Base-by-base conservation (phyloP, 2,113 vertebrate genomes). In the Arizona elegans region DNA sequence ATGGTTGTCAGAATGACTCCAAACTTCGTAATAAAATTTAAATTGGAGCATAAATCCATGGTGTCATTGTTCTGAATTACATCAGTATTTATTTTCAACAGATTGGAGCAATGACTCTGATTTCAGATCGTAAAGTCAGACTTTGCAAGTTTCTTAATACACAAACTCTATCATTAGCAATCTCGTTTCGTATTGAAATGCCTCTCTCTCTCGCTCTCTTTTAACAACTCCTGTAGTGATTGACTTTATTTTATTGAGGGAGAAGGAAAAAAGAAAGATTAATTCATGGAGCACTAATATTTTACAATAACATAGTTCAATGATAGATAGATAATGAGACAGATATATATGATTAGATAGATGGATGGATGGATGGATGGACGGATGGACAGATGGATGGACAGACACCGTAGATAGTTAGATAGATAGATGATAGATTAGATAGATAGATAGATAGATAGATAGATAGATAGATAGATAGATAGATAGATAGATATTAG, bases 231-330 rank as follows among this genome's bases (percentile, higher is more conserved):
- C 92, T 75, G 52, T 90, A 91, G 52, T 56, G 29, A 0, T 0
- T 1, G 75, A 85, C 91, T 89, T 93, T 65, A 90, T 86, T 93
- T 90, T 85, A 29, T 92, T 95, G 90, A 93, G 93, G 90, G 94
- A 95, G 87, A 70, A 58, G 62, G 24, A 86, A 94, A 91, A 53
- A 88, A 62, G 81, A 87, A 26, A 23, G 43, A 91, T 19, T 6
- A 92, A 62, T 47, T 56, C 33, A 89, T 19, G 9, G 17, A 50
- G 19, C 47, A 43, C 38, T 58, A 54, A 55, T 55, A 88, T 92
- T 62, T 92, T 62, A 33, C 81, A 92, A 75, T 88, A 75, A 1
- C 29, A 47, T 55, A 15, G 54, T 47, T 47, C 43, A 47, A 47
- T 47, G 43, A 17, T 54, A 15, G 54, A 55, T 56, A 5, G 17